Evolutionary conservation across 2,888 invertebrate species (phyloP).

Genomic region (Alitta virens): DNA sequence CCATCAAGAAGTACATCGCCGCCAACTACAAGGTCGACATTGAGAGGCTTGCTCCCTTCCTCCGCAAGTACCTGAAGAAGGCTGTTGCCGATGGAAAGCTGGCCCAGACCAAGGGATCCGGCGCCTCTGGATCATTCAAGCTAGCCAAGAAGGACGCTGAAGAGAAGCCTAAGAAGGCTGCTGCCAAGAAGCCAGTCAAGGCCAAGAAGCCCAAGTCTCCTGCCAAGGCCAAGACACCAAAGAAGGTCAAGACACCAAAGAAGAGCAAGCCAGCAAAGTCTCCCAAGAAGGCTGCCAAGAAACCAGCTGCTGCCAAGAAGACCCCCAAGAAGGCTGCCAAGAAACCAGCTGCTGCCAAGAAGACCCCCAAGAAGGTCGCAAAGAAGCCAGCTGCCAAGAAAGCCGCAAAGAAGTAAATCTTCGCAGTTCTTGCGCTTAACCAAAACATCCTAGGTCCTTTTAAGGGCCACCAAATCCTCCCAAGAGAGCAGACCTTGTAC

Average conservation of each 20-base stretch:
- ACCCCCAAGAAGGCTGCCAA: slow-evolving; percentile 14
- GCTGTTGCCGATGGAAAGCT: slow-evolving; percentile 13
- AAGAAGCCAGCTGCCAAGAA: slow-evolving; percentile 6
- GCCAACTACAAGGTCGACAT: slow-evolving; percentile 14
- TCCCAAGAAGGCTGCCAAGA: slow-evolving; percentile 5
- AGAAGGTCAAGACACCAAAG: slow-evolving; percentile 9
- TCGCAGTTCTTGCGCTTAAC: not conserved
- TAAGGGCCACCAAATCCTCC: slow-evolving; percentile 11
- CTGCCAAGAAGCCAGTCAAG: slow-evolving; percentile 4
- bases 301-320: slow-evolving; percentile 6
- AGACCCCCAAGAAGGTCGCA: not conserved
- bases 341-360: slow-evolving; percentile 9
- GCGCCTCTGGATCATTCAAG: slow-evolving; percentile 17
- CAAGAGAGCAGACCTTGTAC: not conserved
- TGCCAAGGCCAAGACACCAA: slow-evolving; percentile 1
- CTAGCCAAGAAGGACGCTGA: not conserved
- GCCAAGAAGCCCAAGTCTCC: slow-evolving; percentile 4
- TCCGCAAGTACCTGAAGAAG: slow-evolving; percentile 7
- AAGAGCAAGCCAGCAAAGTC: not conserved
- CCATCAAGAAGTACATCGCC: slow-evolving; percentile 19
- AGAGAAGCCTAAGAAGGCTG: not conserved
- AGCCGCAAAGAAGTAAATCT: slow-evolving; percentile 13
- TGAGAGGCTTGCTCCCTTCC: slow-evolving; percentile 8
- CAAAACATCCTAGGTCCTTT: slow-evolving; percentile 5
- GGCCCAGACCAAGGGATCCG: slow-evolving; percentile 13